phyloP scores from a whole-genome alignment of 2,888 invertebrate species.

The Pinctada fucata region DNA sequence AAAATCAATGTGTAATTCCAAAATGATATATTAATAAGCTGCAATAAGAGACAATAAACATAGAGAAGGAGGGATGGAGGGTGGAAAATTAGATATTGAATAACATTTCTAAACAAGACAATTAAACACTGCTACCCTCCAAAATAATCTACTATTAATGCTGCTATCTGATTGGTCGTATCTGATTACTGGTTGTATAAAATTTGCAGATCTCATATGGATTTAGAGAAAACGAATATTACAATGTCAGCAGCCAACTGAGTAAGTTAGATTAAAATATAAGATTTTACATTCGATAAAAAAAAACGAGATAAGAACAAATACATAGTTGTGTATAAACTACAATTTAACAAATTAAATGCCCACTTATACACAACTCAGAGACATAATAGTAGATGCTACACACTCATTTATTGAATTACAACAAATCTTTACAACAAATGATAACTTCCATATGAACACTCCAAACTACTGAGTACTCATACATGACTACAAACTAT shows the following conservation, averaged over 20 bases:
- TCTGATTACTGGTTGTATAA: background rate
- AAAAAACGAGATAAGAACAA: background rate
- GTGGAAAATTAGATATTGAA: no score
- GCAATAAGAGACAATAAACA: no score
- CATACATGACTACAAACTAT: no score
- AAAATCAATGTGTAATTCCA: no score
- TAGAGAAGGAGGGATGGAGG: background rate
- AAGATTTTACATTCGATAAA: no score
- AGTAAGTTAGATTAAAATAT: no score
- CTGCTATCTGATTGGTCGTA: background rate
- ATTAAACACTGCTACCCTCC: background rate
- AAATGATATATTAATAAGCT: no score
- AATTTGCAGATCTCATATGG: background rate
- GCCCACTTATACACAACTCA: background rate
- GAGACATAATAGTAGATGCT: no score
- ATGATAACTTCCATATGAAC: no score
- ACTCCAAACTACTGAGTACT: no score
- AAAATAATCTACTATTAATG: background rate
- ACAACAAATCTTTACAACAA: no score
- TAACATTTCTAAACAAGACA: background rate
- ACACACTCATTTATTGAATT: no score
- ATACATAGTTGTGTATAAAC: background rate
- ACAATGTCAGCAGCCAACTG: background rate
- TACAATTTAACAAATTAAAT: background rate
- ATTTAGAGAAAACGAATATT: background rate